A percentile compares a stretch with the other conserved stretches of the same genome.
Conservation (phyloP, 2,797 vertebrate species). For the Vipera latastei region DNA sequence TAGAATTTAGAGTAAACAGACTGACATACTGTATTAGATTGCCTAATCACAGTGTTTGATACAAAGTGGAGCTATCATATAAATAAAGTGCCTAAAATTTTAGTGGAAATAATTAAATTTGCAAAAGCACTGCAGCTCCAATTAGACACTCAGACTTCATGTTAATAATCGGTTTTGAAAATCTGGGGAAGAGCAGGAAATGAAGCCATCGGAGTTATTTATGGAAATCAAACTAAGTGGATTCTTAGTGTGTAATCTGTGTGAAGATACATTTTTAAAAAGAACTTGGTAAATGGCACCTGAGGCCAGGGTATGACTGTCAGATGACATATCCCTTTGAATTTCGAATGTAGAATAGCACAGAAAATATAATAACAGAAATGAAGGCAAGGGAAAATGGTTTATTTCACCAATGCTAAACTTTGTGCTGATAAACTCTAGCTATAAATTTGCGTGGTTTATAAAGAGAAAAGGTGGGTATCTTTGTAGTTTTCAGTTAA, state of each 20-base stretch:
- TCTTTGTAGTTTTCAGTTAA: conserved; percentile 21
- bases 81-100: conserved; percentile 33
- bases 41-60: conserved; percentile 4
- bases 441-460: conserved; percentile 19
- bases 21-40: conserved; percentile 48
- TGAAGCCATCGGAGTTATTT: background rate
- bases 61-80: conserved; percentile 42
- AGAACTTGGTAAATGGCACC: conserved; percentile 59
- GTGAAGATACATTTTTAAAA: conserved; percentile 56
- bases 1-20: conserved; percentile 49
- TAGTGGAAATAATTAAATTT: conserved; percentile 8
- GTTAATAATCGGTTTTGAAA: conserved; percentile 23
- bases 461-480: conserved; percentile 14
- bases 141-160: conserved; percentile 35
- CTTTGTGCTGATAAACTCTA: conserved; percentile 16
- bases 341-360: conserved; percentile 68
- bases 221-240: conserved; percentile 37
- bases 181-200: conserved; percentile 10
- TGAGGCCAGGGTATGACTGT: conserved; percentile 70
- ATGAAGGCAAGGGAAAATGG: conserved; percentile 44
- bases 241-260: conserved; percentile 48
- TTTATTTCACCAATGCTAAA: conserved; percentile 43
- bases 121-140: conserved; percentile 37
- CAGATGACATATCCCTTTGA: conserved; percentile 67
- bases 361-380: conserved; percentile 39